These are phyloP conservation scores for Catocala sponsa DNA, from an alignment of 2,888 invertebrate species.

Conservation along the genomic window DNA sequence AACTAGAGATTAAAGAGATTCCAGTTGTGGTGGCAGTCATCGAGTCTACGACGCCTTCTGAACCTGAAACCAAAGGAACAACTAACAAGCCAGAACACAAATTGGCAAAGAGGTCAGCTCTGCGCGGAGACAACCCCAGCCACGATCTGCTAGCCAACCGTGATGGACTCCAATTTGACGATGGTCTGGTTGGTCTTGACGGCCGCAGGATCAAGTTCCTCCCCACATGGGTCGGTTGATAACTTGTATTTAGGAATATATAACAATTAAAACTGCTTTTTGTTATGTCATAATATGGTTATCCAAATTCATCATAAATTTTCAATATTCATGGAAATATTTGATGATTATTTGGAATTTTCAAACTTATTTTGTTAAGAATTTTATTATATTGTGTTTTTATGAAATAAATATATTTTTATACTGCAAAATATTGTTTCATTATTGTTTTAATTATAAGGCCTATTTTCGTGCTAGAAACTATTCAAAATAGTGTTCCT, in stretches of 20 bases:
- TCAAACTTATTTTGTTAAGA: background rate
- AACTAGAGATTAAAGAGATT: slow-evolving; percentile 67
- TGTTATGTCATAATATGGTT: background rate
- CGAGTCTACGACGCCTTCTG: slow-evolving; percentile 51
- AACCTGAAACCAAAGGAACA: slow-evolving; percentile 50
- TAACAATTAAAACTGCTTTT: background rate
- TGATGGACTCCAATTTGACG: slow-evolving; percentile 70
- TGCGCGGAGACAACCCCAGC: slow-evolving; percentile 73
- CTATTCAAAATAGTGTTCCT: too few species aligned
- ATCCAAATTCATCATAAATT: background rate
- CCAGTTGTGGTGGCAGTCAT: slow-evolving; percentile 63
- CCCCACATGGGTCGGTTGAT: slow-evolving; percentile 79
- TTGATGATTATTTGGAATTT: background rate
- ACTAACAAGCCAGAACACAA: slow-evolving; percentile 57
- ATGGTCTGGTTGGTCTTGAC: slow-evolving; percentile 65
- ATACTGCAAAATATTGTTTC: background rate
- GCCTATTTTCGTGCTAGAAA: too few species aligned
- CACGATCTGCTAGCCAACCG: slow-evolving; percentile 74
- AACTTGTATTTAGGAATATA: background rate
- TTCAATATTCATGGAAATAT: background rate
- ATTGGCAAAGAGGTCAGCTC: slow-evolving; percentile 71
- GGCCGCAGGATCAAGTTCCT: slow-evolving; percentile 81
- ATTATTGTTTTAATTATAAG: too few species aligned
- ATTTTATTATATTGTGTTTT: background rate
- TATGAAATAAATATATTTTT: slow-evolving; percentile 3